Conservation (phyloP, 2,797 vertebrate genomes). For the Neomorphus geoffroyi region DNA sequence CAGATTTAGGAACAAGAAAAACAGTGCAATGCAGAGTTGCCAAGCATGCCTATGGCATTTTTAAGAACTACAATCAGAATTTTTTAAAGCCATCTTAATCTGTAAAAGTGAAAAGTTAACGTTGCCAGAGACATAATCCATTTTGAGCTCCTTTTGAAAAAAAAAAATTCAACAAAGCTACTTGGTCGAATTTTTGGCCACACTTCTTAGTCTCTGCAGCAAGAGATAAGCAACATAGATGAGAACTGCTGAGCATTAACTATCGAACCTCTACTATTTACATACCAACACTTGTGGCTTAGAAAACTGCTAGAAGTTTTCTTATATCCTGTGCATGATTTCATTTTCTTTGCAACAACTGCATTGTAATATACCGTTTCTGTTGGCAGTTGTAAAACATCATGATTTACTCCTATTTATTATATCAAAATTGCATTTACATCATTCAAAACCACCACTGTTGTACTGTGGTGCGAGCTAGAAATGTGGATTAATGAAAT, state of each 20-base stretch:
- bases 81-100: neutral
- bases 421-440: neutral
- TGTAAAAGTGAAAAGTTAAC: neutral
- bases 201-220: neutral
- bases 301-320: neutral
- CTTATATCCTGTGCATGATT: neutral
- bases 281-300: neutral
- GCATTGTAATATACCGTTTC: neutral
- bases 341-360: neutral
- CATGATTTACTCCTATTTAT: neutral
- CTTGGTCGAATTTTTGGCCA: neutral
- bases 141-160: neutral
- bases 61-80: neutral
- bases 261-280: neutral
- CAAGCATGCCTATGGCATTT: neutral
- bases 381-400: neutral
- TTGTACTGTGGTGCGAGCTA: neutral
- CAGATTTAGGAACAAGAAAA: neutral
- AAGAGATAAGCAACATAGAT: neutral
- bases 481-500: neutral
- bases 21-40: fast-evolving
- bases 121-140: neutral
- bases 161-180: neutral
- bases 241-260: neutral
- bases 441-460: neutral